A percentile compares a stretch with the other conserved stretches of the same genome.
These are phyloP conservation scores for Perodicticus potto DNA, from an alignment of 2,797 vertebrate species.

Conservation along the genomic window DNA sequence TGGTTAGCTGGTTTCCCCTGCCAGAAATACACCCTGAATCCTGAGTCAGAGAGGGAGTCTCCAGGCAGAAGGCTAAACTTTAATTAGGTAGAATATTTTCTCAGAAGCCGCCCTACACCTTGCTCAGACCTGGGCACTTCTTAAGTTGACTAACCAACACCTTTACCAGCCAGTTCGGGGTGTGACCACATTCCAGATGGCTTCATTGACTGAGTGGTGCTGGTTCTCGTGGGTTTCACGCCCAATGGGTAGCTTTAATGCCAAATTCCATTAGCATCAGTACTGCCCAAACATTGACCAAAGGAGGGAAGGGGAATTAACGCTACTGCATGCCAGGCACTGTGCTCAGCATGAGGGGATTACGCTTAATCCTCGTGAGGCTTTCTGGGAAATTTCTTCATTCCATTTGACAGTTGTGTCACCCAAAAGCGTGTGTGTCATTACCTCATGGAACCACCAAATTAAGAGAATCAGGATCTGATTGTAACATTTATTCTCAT, in stretches of 20 bases:
- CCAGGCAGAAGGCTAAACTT: background rate
- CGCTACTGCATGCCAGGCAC: no score
- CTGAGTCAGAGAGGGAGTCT: background rate
- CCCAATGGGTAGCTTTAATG: background rate
- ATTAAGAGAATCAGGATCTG: no score
- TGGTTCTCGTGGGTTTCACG: background rate
- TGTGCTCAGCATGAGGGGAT: no score
- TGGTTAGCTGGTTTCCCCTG: background rate
- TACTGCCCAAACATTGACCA: no score
- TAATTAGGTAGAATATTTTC: background rate
- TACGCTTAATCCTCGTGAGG: no score
- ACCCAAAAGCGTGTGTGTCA: no score
- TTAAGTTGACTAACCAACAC: background rate
- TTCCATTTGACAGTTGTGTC: no score
- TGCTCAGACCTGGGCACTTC: background rate
- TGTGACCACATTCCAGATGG: background rate
- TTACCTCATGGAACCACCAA: no score
- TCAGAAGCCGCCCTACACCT: background rate
- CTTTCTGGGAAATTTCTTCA: no score
- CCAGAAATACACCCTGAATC: background rate
- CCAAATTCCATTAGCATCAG: background rate
- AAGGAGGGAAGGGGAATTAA: no score
- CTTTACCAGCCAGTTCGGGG: background rate
- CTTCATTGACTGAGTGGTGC: background rate
- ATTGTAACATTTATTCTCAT: no score